Percentiles rank a stretch among this genome's conserved stretches.
These are phyloP conservation scores for Burhinus oedicnemus DNA, from an alignment of 2,113 vertebrate species.

Conservation along the genomic window DNA sequence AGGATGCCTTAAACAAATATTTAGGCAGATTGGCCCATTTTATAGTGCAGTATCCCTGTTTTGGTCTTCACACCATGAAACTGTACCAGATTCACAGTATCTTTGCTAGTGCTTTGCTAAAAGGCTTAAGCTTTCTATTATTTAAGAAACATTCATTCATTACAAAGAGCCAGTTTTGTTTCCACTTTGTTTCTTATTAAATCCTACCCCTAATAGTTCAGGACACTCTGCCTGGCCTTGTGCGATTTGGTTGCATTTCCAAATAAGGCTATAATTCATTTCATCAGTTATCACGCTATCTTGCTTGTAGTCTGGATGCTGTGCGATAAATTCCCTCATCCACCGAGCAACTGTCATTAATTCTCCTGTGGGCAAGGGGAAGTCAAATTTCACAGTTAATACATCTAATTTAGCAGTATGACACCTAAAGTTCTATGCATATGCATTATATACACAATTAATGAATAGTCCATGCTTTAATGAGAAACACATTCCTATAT, in stretches of 20 bases:
- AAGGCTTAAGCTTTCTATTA: not conserved
- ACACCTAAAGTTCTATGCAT: not conserved
- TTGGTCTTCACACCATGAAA: constrained; percentile 77
- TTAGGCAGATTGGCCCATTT: constrained; percentile 68
- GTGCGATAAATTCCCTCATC: constrained; percentile 93
- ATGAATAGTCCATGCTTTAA: not conserved
- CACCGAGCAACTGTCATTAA: constrained; percentile 96
- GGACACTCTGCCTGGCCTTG: constrained; percentile 88
- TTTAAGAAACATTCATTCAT: constrained; percentile 6
- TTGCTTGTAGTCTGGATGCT: constrained; percentile 93
- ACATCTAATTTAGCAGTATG: not conserved
- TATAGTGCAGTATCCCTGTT: constrained; percentile 66
- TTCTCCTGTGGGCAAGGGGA: constrained; percentile 80
- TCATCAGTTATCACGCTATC: constrained; percentile 93
- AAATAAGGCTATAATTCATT: constrained; percentile 93
- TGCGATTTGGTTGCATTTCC: constrained; percentile 88
- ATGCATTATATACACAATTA: not conserved
- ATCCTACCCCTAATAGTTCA: constrained; percentile 87
- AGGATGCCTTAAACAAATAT: constrained; percentile 63
- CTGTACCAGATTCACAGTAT: constrained; percentile 41
- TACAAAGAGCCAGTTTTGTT: constrained; percentile 46
- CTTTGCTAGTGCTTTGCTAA: not conserved
- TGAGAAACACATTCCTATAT: not conserved
- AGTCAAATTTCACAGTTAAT: not conserved
- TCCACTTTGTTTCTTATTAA: constrained; percentile 83